Conservation (phyloP, 2,888 invertebrate genomes). For the Anagyrus pseudococci region DNA sequence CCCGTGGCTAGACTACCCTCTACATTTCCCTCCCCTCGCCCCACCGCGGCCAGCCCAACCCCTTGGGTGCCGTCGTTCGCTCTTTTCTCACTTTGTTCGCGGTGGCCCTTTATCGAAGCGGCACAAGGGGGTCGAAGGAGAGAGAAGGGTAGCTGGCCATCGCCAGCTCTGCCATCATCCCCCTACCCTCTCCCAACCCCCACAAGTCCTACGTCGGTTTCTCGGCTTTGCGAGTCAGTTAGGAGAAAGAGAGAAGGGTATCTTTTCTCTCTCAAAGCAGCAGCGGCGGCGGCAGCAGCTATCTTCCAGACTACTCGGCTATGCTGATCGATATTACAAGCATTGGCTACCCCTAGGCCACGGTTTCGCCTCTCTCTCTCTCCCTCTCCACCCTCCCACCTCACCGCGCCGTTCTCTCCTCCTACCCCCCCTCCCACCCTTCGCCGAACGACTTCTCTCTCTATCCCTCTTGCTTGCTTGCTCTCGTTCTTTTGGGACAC, state of each 20-base stretch:
- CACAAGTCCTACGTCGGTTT: too few species aligned
- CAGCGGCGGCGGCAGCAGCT: too few species aligned
- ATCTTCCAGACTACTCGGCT: constrained; percentile 31
- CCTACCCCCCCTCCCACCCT: too few species aligned
- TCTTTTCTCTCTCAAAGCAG: constrained; percentile 19
- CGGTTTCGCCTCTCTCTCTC: constrained; percentile 11
- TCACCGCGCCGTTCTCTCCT: not conserved
- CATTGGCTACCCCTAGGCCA: constrained; percentile 31
- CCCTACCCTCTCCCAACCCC: not conserved
- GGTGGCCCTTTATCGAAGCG: constrained; percentile 7
- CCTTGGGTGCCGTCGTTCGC: not conserved
- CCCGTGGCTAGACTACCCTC: too few species aligned
- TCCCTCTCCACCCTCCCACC: not conserved
- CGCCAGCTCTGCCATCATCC: not conserved
- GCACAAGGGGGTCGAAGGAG: too few species aligned
- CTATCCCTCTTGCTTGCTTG: too few species aligned
- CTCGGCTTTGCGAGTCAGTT: constrained; percentile 20
- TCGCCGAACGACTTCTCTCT: too few species aligned
- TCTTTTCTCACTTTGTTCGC: not conserved
- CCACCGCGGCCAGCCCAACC: not conserved
- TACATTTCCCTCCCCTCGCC: not conserved
- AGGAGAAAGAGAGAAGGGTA: constrained; percentile 30
- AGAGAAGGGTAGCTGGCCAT: not conserved
- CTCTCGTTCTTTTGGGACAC: too few species aligned
- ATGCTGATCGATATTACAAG: constrained; percentile 40